Evolutionary conservation across 2,888 invertebrate species (phyloP).

Genomic region (Hetaerina titia): DNA sequence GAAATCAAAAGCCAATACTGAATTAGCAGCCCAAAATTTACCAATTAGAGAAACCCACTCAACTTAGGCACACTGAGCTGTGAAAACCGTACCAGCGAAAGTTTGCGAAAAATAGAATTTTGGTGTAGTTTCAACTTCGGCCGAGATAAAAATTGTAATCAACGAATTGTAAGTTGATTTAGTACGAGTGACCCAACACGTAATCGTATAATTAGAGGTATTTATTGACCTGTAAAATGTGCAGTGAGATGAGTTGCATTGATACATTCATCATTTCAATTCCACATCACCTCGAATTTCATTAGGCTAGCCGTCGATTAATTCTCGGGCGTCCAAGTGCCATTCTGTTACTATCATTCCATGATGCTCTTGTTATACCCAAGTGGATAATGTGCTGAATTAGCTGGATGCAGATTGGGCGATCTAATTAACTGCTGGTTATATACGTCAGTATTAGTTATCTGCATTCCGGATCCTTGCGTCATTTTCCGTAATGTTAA

Average conservation of each 20-base stretch:
- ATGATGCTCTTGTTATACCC: neutral
- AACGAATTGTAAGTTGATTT: neutral
- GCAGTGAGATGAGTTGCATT: neutral
- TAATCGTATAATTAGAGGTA: neutral
- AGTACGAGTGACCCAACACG: neutral
- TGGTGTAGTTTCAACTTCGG: too few relatives aligned
- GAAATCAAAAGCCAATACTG: too few relatives aligned
- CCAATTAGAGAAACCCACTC: too few relatives aligned
- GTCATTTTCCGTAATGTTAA: neutral
- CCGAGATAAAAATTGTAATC: neutral
- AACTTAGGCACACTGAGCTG: too few relatives aligned
- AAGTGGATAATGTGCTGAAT: neutral
- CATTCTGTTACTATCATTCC: neutral
- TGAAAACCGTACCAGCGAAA: too few relatives aligned
- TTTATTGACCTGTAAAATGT: neutral
- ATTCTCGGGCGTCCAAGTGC: neutral
- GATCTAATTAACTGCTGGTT: neutral
- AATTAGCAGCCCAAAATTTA: too few relatives aligned
- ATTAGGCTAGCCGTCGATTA: neutral
- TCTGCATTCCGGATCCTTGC: neutral
- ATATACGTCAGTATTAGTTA: too few relatives aligned
- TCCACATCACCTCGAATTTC: neutral
- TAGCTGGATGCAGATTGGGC: neutral
- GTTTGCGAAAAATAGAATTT: too few relatives aligned
- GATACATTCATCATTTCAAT: conserved; percentile 1